Percentiles rank a stretch among this genome's conserved stretches.
These are phyloP conservation scores for Arctocebus calabarensis DNA, from an alignment of 2,797 vertebrate genomes.

Conservation along the genomic window DNA sequence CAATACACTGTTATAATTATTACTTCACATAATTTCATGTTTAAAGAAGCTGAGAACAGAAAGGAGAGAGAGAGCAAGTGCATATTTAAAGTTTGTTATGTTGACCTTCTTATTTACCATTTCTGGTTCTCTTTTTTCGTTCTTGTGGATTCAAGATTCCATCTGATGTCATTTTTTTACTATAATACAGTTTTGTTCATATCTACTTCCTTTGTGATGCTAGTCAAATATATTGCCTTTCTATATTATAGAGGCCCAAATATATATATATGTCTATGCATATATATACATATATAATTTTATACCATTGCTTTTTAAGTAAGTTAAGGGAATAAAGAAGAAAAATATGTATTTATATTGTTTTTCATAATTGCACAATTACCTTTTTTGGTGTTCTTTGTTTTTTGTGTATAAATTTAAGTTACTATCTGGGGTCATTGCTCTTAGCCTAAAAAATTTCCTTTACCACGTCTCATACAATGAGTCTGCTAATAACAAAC, in stretches of 20 bases:
- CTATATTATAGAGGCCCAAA: not conserved
- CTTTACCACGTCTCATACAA: not conserved
- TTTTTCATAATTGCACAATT: constrained; percentile 1
- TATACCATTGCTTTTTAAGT: constrained; percentile 28
- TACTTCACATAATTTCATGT: not conserved
- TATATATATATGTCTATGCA: not conserved
- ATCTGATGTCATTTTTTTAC: not conserved
- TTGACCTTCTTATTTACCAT: not conserved
- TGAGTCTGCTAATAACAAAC: not conserved
- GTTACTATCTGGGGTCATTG: not conserved
- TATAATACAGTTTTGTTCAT: not conserved
- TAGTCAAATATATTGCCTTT: constrained; percentile 30
- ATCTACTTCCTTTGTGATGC: not conserved
- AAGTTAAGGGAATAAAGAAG: not conserved
- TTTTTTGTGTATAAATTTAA: not conserved
- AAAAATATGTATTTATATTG: not conserved
- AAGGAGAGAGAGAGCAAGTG: not conserved
- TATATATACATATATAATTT: not conserved
- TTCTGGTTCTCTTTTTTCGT: not conserved
- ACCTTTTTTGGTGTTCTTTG: not conserved
- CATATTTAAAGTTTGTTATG: not conserved
- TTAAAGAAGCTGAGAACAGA: constrained; percentile 24
- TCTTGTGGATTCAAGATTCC: not conserved
- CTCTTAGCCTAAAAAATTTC: not conserved
- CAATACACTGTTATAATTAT: not conserved